These are phyloP conservation scores for Hycleus phaleratus DNA, from an alignment of 1,140 invertebrate genomes.

Conservation along the genomic window DNA sequence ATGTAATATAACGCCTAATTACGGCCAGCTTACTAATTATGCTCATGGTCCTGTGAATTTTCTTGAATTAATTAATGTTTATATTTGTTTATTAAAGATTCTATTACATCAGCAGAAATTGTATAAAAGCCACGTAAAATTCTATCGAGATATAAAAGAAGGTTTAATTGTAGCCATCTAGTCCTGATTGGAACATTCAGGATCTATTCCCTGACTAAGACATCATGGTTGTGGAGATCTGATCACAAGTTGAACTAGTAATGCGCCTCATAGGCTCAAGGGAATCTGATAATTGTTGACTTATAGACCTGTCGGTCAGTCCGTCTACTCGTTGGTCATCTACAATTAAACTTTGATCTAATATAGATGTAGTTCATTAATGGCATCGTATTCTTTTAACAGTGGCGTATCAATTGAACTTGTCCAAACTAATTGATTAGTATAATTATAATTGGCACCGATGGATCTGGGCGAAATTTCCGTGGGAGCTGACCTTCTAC, in stretches of 20 bases:
- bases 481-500: constrained; percentile 26
- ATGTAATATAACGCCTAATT: constrained; percentile 15
- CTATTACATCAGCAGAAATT: too few relatives aligned
- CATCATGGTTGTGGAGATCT: constrained; percentile 16
- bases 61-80: constrained; percentile 6
- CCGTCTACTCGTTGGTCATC: constrained; percentile 16
- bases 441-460: too few relatives aligned
- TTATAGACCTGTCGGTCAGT: constrained; percentile 33
- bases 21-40: constrained; percentile 10
- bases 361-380: constrained; percentile 28
- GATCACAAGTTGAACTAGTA: constrained; percentile 16
- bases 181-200: constrained; percentile 30
- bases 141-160: constrained; percentile 34
- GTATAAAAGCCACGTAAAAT: background rate
- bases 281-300: constrained; percentile 39
- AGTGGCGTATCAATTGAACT: too few relatives aligned
- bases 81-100: too few relatives aligned
- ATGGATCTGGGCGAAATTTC: constrained; percentile 17
- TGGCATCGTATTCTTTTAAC: constrained; percentile 9
- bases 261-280: constrained; percentile 20
- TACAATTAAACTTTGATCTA: constrained; percentile 28
- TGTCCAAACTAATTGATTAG: too few relatives aligned
- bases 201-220: constrained; percentile 28
- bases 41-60: constrained; percentile 2
- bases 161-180: constrained; percentile 36